Base-by-base conservation (phyloP, 2,888 invertebrate genomes). In the Malthinus seriepunctatus region DNA sequence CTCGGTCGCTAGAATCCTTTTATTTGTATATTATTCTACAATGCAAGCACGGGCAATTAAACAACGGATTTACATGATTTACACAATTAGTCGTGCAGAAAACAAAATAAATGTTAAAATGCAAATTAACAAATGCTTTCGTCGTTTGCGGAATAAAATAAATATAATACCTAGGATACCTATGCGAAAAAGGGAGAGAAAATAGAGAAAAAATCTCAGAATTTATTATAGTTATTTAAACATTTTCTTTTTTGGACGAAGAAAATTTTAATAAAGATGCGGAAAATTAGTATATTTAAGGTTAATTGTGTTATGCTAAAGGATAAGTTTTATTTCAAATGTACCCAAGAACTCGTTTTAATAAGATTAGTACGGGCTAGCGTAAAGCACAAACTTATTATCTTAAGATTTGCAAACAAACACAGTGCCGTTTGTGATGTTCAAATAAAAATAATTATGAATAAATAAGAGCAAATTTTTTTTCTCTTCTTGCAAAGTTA, bases 41-140 rank as follows among this genome's bases (percentile, higher is more conserved):
- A 71, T 69, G 62, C 70, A 65, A 66, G 68, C 60, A 67, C 70
- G 71, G 70, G 69, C 72, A 75, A 75, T 75, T 75, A 73, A 71
- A 68, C 70, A 69, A 70, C 72, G 74, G 76, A 75, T 76, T 75
- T 75, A 73, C 75, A 74, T 76, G 75, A 75, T 75, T 76, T 76
- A 75, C 74, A 69, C 73, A 73, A 75, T 75, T 76, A 74, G 72
- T 69, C 70, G 73, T 65, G 72, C 72, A 71, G 73, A 73, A 73
- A 75, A 74, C 70, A 71, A 73, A 70, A 73, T 70, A 68, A 69
- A 72, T 71, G 71, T 64, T 66, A 69, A 70, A 71, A 73, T 73
- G 71, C 65, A 72, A 73, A 74, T 71, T 71, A 73, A 68, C 70
- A 67, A 71, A 70, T 68, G 70, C 66, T 69, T 68, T 67, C 56